Percentiles rank a stretch among this genome's conserved stretches.
phyloP scores from a whole-genome alignment of 2,113 vertebrate species.

The Colinus virginianus region DNA sequence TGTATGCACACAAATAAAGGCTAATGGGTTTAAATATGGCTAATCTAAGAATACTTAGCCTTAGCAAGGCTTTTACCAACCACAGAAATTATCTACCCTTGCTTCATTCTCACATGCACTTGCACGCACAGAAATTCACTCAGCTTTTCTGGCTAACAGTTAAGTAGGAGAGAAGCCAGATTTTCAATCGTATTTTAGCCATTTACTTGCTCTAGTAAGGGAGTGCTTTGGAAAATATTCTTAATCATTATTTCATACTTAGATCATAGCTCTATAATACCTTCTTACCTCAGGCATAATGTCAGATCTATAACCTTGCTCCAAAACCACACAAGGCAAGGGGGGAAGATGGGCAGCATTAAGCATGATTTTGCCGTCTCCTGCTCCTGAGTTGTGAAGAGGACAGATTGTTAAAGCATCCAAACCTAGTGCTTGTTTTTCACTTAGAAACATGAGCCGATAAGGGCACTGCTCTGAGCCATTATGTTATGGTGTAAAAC shows the following conservation, averaged over 20 bases:
- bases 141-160: background rate
- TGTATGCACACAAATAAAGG: background rate
- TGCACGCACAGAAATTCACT: background rate
- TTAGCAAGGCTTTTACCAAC: background rate
- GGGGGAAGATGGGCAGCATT: background rate
- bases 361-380: background rate
- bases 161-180: background rate
- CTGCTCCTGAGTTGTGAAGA: background rate
- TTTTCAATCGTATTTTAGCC: background rate
- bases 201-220: background rate
- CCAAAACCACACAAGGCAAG: constrained; percentile 2
- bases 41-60: background rate
- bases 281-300: background rate
- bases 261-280: constrained; percentile 28
- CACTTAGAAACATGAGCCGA: background rate
- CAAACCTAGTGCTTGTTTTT: background rate
- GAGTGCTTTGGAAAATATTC: constrained; percentile 40
- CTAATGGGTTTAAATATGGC: background rate
- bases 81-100: background rate
- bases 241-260: constrained; percentile 43
- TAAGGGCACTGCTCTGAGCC: background rate
- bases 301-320: constrained; percentile 16
- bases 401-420: background rate
- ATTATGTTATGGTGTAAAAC: background rate
- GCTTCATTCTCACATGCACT: background rate